A percentile compares a stretch with the other conserved stretches of the same genome.
Conservation (phyloP, 2,797 vertebrate species). For the Myotis findleyi region DNA sequence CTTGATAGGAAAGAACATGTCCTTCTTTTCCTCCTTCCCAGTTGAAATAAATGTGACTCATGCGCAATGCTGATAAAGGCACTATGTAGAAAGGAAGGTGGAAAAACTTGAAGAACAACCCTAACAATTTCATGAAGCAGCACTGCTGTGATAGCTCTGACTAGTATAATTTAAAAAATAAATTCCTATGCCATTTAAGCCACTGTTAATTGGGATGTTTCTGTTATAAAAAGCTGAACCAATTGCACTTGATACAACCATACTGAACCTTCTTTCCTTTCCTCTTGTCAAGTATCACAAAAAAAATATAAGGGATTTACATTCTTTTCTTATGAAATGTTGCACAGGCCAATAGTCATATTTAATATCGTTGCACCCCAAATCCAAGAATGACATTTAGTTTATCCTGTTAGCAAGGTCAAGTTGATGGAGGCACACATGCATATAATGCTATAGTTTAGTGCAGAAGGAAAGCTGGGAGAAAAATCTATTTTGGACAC, state of each 20-base stretch:
- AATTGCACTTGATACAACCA: not conserved
- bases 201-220: not conserved
- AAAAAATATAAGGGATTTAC: not conserved
- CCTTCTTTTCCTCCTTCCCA: not conserved
- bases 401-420: not conserved
- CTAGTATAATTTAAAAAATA: not conserved
- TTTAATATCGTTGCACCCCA: not conserved
- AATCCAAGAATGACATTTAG: not conserved
- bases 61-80: not conserved
- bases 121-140: not conserved
- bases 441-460: not conserved
- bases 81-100: not conserved
- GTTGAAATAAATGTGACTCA: not conserved
- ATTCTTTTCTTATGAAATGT: not conserved
- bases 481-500: constrained; percentile 27
- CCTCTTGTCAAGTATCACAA: not conserved
- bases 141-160: not conserved
- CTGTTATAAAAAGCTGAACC: not conserved
- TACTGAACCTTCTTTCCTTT: not conserved
- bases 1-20: not conserved
- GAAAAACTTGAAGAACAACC: not conserved
- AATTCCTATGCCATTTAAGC: not conserved
- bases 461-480: not conserved
- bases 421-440: not conserved
- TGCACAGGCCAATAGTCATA: not conserved